phyloP scores from a whole-genome alignment of 2,113 vertebrate species.

The Empidonax alnorum region DNA sequence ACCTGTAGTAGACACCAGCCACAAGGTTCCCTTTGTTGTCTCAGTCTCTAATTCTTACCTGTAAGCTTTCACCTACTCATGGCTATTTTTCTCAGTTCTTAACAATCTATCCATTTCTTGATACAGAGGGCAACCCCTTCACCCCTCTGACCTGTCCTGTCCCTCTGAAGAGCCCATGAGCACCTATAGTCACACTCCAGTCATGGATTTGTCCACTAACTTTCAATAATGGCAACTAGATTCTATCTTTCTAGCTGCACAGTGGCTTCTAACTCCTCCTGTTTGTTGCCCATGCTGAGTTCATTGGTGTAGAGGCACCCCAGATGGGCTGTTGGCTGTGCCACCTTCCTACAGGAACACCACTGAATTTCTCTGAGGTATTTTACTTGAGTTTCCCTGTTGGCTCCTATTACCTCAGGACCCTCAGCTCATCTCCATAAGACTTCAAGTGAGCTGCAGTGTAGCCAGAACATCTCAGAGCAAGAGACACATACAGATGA shows the following conservation, averaged over 20 bases:
- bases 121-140: background rate
- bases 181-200: rapidly evolving
- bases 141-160: background rate
- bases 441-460: background rate
- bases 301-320: background rate
- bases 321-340: background rate
- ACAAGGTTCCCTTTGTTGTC: background rate
- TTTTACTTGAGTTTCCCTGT: background rate
- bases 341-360: background rate
- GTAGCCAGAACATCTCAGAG: background rate
- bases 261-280: background rate
- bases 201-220: no score
- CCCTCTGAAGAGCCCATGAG: background rate
- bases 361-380: background rate
- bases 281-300: background rate
- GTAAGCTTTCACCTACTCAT: background rate
- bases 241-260: background rate
- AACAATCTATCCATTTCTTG: background rate
- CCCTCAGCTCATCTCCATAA: rapidly evolving
- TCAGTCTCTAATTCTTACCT: background rate
- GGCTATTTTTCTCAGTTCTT: background rate
- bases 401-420: background rate
- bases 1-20: background rate
- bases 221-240: background rate
- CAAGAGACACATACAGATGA: background rate